Evolutionary conservation across 2,888 invertebrate species (phyloP).

Genomic region (Amphipoea lucens): DNA sequence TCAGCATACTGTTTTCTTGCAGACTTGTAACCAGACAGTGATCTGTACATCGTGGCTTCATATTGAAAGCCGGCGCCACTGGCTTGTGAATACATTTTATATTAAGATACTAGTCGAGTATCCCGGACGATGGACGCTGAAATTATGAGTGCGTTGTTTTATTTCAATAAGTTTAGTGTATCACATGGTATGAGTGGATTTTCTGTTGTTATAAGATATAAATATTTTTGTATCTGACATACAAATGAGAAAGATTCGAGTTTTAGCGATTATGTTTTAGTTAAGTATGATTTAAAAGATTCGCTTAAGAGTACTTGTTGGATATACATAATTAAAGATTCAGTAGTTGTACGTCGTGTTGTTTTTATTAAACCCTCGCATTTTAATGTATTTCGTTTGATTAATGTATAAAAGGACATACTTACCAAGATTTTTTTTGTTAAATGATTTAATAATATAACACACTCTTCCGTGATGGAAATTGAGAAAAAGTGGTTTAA

Average conservation of each 20-base stretch:
- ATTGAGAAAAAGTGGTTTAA: slow-evolving; percentile 55
- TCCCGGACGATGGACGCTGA: slow-evolving; percentile 79
- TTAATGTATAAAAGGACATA: slow-evolving; percentile 48
- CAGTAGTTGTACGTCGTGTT: slow-evolving; percentile 79
- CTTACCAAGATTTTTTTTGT: slow-evolving; percentile 45
- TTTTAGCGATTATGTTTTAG: slow-evolving; percentile 86
- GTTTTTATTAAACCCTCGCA: slow-evolving; percentile 68
- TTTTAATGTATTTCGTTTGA: slow-evolving; percentile 53
- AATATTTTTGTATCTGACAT: slow-evolving; percentile 88
- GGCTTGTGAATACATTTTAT: slow-evolving; percentile 85
- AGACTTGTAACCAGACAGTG: slow-evolving; percentile 80
- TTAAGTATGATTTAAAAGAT: slow-evolving; percentile 86
- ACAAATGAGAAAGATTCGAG: slow-evolving; percentile 80
- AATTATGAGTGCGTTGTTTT: slow-evolving; percentile 78
- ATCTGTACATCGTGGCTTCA: slow-evolving; percentile 83
- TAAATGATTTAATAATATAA: slow-evolving; percentile 52
- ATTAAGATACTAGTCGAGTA: slow-evolving; percentile 81
- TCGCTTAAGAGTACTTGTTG: slow-evolving; percentile 89
- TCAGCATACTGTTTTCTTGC: slow-evolving; percentile 72
- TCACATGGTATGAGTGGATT: slow-evolving; percentile 86
- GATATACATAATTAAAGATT: slow-evolving; percentile 86
- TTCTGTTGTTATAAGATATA: slow-evolving; percentile 87
- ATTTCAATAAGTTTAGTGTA: slow-evolving; percentile 83
- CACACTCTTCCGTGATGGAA: slow-evolving; percentile 47
- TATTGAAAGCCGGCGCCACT: slow-evolving; percentile 81